Conservation (phyloP, 2,888 invertebrate species). For the Gibbula magus region DNA sequence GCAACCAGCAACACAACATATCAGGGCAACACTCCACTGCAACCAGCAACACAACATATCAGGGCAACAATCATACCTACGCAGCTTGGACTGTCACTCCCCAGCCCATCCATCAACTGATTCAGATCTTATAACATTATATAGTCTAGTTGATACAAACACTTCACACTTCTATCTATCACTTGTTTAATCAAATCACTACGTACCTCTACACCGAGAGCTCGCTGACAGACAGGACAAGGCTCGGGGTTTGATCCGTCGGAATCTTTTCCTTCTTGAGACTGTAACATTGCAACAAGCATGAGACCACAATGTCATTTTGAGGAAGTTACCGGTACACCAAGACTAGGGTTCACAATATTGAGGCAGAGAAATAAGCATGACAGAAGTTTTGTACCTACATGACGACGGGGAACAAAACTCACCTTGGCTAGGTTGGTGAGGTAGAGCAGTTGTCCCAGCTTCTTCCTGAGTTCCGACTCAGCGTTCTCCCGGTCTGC, state of each 20-base stretch:
- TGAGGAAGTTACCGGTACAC: too few species aligned
- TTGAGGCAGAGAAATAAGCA: too few species aligned
- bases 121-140: too few species aligned
- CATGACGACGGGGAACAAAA: not conserved
- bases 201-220: slow-evolving; percentile 78
- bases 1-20: too few species aligned
- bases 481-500: slow-evolving; percentile 26
- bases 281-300: slow-evolving; percentile 49
- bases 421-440: slow-evolving; percentile 78
- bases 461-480: slow-evolving; percentile 77
- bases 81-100: too few species aligned
- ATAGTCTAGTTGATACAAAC: too few species aligned
- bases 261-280: slow-evolving; percentile 76
- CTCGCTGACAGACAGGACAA: slow-evolving; percentile 83
- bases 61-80: too few species aligned
- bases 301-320: too few species aligned
- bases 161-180: too few species aligned
- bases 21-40: too few species aligned
- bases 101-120: too few species aligned
- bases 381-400: not conserved
- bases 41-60: too few species aligned
- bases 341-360: not conserved
- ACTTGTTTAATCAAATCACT: not conserved
- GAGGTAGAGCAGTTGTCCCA: slow-evolving; percentile 82
- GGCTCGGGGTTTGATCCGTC: slow-evolving; percentile 79